These are phyloP conservation scores for Drosophila trichaetosa DNA, from an alignment of 2,888 invertebrate species.

Conservation along the genomic window DNA sequence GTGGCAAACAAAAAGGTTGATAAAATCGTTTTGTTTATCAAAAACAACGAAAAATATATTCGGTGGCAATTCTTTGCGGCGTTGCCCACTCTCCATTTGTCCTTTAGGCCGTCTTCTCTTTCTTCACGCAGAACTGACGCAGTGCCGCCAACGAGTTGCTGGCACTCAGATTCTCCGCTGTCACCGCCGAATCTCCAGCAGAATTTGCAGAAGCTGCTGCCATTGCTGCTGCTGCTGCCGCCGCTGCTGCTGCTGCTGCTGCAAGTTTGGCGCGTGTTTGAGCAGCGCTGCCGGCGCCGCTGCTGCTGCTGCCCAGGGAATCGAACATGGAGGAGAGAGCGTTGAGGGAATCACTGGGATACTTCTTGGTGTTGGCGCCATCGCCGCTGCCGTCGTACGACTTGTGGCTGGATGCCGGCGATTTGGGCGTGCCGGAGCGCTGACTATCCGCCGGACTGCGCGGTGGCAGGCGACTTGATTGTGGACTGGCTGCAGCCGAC, in stretches of 20 bases:
- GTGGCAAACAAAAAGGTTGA: conserved; percentile 78
- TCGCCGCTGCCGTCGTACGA: conserved; percentile 83
- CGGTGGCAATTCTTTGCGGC: conserved; percentile 52
- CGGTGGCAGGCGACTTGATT: conserved; percentile 68
- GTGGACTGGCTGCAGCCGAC: conserved; percentile 80
- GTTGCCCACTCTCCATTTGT: conserved; percentile 31
- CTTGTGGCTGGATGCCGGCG: conserved; percentile 86
- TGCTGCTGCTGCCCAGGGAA: conserved; percentile 87
- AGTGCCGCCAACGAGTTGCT: conserved; percentile 97
- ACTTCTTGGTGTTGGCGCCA: conserved; percentile 84
- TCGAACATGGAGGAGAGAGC: conserved; percentile 96
- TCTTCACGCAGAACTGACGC: conserved; percentile 98
- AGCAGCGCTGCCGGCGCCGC: conserved; percentile 39
- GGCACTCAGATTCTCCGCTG: conserved; percentile 82
- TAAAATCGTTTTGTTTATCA: conserved; percentile 63
- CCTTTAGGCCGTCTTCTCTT: conserved; percentile 87
- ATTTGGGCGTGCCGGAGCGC: conserved; percentile 91
- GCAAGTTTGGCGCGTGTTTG: conserved; percentile 85
- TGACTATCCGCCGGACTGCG: conserved; percentile 91
- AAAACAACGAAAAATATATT: conserved; percentile 75
- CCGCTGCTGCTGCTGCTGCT: conserved; percentile 68
- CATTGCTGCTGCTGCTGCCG: background rate
- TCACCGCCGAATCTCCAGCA: conserved; percentile 49
- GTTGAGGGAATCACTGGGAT: conserved; percentile 89
- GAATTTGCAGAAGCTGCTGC: background rate